These are phyloP conservation scores for Nomada flava DNA, from an alignment of 2,888 invertebrate species.

Conservation along the genomic window DNA sequence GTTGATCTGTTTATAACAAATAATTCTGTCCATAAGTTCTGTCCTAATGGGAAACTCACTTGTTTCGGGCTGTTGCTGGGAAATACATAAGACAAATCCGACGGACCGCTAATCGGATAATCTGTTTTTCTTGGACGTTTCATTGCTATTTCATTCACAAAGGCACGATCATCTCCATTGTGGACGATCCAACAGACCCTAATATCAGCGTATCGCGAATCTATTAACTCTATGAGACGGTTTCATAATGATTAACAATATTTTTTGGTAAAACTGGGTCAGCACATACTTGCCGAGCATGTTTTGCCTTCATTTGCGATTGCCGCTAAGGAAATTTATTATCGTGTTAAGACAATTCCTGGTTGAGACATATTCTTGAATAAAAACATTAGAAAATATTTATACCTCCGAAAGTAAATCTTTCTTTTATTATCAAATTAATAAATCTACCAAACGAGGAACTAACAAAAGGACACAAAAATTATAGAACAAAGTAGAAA, in stretches of 20 bases:
- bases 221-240: neutral
- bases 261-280: neutral
- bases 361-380: no score
- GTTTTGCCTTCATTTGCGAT: no score
- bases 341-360: no score
- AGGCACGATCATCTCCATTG: neutral
- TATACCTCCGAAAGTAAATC: no score
- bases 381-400: no score
- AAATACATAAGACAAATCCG: slow-evolving; percentile 53
- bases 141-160: slow-evolving; percentile 1
- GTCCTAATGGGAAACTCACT: slow-evolving; percentile 64
- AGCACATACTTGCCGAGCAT: neutral
- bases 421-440: no score
- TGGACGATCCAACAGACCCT: neutral
- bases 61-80: slow-evolving; percentile 14
- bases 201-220: neutral
- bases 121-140: slow-evolving; percentile 44
- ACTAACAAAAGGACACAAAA: neutral
- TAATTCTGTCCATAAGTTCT: slow-evolving; percentile 67
- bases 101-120: slow-evolving; percentile 47
- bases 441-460: neutral
- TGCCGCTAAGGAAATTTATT: no score
- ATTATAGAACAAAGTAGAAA: neutral
- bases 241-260: neutral
- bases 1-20: slow-evolving; percentile 72